Percentiles rank a stretch among this genome's conserved stretches.
Evolutionary conservation across 2,888 invertebrate genomes (phyloP).

Genomic region (Ophion costatus): DNA sequence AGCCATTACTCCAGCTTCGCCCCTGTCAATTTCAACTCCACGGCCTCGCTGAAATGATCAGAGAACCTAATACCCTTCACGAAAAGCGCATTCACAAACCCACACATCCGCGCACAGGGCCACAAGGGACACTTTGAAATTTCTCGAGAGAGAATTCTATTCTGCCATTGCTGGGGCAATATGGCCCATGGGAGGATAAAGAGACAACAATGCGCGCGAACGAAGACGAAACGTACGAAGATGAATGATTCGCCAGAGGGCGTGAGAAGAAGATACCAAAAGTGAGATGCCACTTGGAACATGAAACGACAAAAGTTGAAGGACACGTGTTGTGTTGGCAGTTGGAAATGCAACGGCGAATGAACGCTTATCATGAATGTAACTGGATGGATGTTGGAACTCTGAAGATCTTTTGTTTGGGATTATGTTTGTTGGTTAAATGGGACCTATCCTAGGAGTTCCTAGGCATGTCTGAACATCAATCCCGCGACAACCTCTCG

Average conservation of each 20-base stretch:
- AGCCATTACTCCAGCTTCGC: slow-evolving; percentile 64
- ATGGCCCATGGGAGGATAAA: neutral
- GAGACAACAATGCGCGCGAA: slow-evolving; percentile 8
- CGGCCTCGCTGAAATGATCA: slow-evolving; percentile 57
- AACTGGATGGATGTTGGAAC: neutral
- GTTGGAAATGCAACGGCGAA: too few species aligned
- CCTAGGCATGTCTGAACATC: too few species aligned
- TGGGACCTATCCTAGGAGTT: neutral
- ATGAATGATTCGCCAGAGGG: slow-evolving; percentile 15
- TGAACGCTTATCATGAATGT: neutral
- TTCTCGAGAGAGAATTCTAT: slow-evolving; percentile 57
- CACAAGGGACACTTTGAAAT: slow-evolving; percentile 49
- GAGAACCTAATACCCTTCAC: slow-evolving; percentile 45
- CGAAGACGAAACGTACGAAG: slow-evolving; percentile 20
- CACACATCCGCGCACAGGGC: neutral
- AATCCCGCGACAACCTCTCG: too few species aligned
- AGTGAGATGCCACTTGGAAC: neutral
- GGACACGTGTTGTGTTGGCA: neutral
- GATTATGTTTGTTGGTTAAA: neutral
- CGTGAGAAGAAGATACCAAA: neutral
- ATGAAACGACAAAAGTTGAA: neutral
- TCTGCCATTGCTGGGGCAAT: slow-evolving; percentile 5
- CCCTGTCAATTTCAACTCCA: slow-evolving; percentile 64
- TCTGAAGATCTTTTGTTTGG: neutral
- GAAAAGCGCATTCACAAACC: slow-evolving; percentile 9